Evolutionary conservation across 1,140 invertebrate species (phyloP).

Genomic region (Acyrthosiphon pisum): DNA sequence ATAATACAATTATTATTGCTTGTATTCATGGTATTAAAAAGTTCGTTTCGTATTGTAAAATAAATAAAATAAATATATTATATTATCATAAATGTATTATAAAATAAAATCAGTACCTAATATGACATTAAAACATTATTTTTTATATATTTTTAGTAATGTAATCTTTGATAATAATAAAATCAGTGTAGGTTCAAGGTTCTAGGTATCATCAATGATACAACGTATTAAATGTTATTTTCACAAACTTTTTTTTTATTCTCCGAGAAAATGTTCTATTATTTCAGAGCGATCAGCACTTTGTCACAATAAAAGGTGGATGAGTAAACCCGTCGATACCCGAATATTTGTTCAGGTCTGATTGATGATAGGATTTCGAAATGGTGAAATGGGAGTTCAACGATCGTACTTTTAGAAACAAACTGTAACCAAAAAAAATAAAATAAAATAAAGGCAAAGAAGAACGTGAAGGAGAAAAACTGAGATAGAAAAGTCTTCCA

Average conservation of each 20-base stretch:
- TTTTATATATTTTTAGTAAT: no score
- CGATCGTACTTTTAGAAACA: constrained; percentile 35
- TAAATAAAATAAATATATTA: no score
- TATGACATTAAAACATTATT: no score
- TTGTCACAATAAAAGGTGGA: constrained; percentile 49
- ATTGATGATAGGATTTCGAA: constrained; percentile 50
- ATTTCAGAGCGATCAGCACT: constrained; percentile 18
- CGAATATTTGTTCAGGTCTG: constrained; percentile 47
- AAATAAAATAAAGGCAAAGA: background rate
- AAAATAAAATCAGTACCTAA: no score
- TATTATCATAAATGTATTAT: no score
- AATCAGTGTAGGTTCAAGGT: background rate
- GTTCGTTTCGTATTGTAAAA: no score
- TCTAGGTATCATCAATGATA: background rate
- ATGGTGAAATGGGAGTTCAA: constrained; percentile 42
- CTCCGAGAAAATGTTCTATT: background rate
- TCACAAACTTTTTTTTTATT: background rate
- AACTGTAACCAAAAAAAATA: constrained; percentile 40
- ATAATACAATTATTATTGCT: no score
- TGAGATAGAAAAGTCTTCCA: constrained; percentile 46
- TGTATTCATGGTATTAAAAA: no score
- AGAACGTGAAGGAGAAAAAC: background rate
- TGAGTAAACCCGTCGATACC: constrained; percentile 39
- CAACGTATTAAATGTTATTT: background rate
- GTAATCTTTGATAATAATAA: no score